Percentiles rank a stretch among this genome's conserved stretches.
These are phyloP conservation scores for Tretioscincus oriximinensis DNA, from an alignment of 2,113 vertebrate species.

Conservation along the genomic window DNA sequence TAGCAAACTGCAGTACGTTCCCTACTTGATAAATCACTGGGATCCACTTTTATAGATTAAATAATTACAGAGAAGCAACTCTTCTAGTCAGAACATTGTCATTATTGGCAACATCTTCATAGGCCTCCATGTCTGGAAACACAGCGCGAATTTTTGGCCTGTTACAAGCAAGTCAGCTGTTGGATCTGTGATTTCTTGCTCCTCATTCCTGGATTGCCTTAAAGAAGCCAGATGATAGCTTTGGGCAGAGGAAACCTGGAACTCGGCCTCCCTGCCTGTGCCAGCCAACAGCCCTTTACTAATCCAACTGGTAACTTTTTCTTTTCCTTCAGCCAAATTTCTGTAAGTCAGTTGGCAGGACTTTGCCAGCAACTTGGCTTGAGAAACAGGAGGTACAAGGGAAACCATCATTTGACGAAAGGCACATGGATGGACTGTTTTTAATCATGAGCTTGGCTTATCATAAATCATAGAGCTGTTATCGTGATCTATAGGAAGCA, in stretches of 20 bases:
- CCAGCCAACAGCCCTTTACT: slow-evolving; percentile 29
- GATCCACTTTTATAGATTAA: not conserved
- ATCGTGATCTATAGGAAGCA: not conserved
- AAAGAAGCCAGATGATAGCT: slow-evolving; percentile 32
- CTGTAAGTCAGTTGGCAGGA: slow-evolving; percentile 20
- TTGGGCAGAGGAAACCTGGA: slow-evolving; percentile 27
- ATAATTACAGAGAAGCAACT: not conserved
- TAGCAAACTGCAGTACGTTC: too few relatives aligned
- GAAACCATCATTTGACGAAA: slow-evolving; percentile 5
- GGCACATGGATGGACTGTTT: not conserved
- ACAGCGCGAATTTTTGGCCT: not conserved
- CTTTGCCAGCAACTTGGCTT: not conserved
- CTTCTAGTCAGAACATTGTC: not conserved
- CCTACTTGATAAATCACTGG: not conserved
- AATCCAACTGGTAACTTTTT: not conserved
- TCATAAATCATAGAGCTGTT: not conserved
- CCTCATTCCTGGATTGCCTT: slow-evolving; percentile 14
- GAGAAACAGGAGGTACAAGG: slow-evolving; percentile 9
- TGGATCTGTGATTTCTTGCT: not conserved
- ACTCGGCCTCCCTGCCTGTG: not conserved
- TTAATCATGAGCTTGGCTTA: slow-evolving; percentile 13
- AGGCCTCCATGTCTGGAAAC: not conserved
- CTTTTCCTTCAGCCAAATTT: slow-evolving; percentile 18
- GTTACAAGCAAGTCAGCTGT: not conserved
- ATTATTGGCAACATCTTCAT: not conserved